Evolutionary conservation across 2,797 vertebrate genomes (phyloP).

Genomic region (Intellagama lesueurii): DNA sequence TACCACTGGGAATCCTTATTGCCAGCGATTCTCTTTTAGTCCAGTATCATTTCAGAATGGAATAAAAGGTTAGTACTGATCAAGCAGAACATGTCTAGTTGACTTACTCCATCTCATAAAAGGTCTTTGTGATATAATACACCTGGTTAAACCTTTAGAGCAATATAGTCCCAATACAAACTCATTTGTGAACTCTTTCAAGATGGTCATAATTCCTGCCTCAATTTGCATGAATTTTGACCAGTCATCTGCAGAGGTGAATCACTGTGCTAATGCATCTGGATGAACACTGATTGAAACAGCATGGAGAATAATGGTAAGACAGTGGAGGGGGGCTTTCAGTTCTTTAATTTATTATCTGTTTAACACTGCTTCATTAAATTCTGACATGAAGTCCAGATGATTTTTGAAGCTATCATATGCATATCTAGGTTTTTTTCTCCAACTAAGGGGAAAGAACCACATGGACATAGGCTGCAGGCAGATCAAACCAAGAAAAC

Average conservation of each 20-base stretch:
- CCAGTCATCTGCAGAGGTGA: too few relatives aligned
- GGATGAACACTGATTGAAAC: not conserved
- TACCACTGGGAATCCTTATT: not conserved
- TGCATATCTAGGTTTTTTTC: not conserved
- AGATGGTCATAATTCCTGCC: too few relatives aligned
- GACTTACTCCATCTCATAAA: not conserved
- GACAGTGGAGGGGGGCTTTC: not conserved
- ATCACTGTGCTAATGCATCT: not conserved
- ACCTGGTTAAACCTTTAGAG: too few relatives aligned
- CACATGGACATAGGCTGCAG: not conserved
- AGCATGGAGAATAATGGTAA: not conserved
- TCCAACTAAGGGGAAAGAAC: not conserved
- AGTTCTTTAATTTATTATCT: not conserved
- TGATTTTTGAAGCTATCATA: not conserved
- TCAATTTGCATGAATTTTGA: too few relatives aligned
- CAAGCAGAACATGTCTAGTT: not conserved
- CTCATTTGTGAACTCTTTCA: too few relatives aligned
- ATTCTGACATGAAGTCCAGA: not conserved
- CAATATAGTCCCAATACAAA: too few relatives aligned
- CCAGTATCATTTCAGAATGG: not conserved
- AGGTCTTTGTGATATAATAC: too few relatives aligned
- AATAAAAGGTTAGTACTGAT: not conserved
- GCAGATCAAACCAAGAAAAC: too few relatives aligned
- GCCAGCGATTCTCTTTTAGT: not conserved
- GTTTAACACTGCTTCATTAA: not conserved